Evolutionary conservation across 2,797 vertebrate species (phyloP).

Genomic region (Anomalospiza imberbis): DNA sequence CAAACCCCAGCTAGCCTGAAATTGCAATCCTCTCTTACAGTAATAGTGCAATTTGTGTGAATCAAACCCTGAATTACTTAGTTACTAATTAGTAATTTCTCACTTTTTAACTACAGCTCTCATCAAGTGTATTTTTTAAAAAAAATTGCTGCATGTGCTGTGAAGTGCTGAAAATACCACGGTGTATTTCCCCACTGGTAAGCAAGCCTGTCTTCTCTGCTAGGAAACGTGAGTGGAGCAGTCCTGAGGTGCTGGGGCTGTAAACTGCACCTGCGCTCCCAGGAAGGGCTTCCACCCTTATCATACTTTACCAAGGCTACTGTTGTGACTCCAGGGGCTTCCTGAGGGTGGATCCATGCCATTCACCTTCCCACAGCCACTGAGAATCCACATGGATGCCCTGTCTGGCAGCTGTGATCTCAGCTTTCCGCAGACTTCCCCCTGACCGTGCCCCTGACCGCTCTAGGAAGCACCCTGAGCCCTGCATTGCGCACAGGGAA

Average conservation of each 20-base stretch:
- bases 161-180: not conserved
- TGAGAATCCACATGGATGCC: not conserved
- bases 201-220: not conserved
- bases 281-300: not conserved
- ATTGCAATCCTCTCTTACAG: slow-evolving; percentile 52
- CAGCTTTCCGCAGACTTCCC: not conserved
- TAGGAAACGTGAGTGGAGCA: not conserved
- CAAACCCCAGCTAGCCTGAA: slow-evolving; percentile 45
- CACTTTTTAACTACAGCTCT: slow-evolving; percentile 60
- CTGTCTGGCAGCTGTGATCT: not conserved
- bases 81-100: slow-evolving; percentile 72
- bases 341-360: not conserved
- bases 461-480: not conserved
- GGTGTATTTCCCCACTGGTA: not conserved
- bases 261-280: accelerated
- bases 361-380: not conserved
- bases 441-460: accelerated
- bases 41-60: slow-evolving; percentile 66
- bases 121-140: not conserved
- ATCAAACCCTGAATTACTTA: slow-evolving; percentile 69
- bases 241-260: not conserved
- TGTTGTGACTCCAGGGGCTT: not conserved
- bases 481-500: slow-evolving; percentile 33
- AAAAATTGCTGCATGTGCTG: not conserved
- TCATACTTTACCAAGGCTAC: not conserved